These are phyloP conservation scores for Tauraco hartlaubi DNA, from an alignment of 2,797 vertebrate species.

Conservation along the genomic window DNA sequence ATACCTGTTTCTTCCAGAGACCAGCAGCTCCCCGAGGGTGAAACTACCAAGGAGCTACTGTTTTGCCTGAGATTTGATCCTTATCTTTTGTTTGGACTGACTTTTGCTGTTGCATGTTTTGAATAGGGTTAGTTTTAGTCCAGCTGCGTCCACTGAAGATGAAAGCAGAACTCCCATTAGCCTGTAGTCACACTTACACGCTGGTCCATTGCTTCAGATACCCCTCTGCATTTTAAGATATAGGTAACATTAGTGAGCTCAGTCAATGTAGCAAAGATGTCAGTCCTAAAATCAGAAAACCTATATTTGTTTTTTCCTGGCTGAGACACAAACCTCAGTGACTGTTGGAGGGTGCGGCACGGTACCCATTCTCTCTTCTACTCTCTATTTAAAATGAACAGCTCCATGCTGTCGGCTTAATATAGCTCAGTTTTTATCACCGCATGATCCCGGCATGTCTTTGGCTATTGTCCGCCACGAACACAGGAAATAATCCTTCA, in stretches of 20 bases:
- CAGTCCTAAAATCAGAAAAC: not conserved
- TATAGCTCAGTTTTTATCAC: conserved; percentile 19
- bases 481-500: conserved; percentile 40
- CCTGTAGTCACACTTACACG: not conserved
- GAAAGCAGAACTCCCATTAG: not conserved
- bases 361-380: not conserved
- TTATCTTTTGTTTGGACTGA: not conserved
- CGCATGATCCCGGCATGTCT: not conserved
- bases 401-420: accelerated
- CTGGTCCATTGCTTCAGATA: not conserved
- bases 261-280: too few relatives aligned
- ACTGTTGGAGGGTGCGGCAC: not conserved
- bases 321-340: not conserved
- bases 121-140: not conserved
- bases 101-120: not conserved
- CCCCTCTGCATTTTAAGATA: not conserved
- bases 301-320: not conserved
- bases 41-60: not conserved
- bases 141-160: not conserved
- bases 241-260: not conserved
- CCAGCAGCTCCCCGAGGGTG: not conserved
- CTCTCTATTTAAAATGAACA: not conserved
- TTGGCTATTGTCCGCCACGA: conserved; percentile 8
- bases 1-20: not conserved
- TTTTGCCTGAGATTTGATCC: not conserved